A percentile compares a stretch with the other conserved stretches of the same genome.
phyloP scores from a whole-genome alignment of 1,140 invertebrate species.

The Lethrus apterus region DNA sequence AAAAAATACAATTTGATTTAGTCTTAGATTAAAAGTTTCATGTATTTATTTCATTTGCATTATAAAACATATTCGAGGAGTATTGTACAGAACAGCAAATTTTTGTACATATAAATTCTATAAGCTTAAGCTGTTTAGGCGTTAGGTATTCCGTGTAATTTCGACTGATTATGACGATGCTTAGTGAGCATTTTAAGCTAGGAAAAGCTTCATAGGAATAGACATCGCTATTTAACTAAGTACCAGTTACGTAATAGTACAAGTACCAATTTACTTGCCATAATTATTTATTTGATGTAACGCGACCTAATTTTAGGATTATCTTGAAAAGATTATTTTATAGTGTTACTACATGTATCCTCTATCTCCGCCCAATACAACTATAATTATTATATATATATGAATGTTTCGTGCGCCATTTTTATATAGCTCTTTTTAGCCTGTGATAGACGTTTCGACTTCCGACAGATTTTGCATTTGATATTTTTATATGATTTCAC shows the following conservation, averaged over 20 bases:
- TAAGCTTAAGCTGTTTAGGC: conserved; percentile 12
- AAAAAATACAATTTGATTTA: conserved; percentile 11
- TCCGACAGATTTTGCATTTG: too few relatives aligned
- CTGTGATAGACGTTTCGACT: conserved; percentile 34
- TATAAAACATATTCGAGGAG: conserved; percentile 7
- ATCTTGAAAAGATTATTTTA: too few relatives aligned
- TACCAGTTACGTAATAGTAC: conserved; percentile 21
- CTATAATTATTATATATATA: background rate
- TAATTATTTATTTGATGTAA: conserved; percentile 21
- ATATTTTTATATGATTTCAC: too few relatives aligned
- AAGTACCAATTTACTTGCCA: conserved; percentile 29
- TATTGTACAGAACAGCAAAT: conserved; percentile 12
- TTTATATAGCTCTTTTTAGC: conserved; percentile 30
- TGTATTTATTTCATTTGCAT: too few relatives aligned
- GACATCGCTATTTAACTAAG: conserved; percentile 4
- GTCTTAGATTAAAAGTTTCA: too few relatives aligned
- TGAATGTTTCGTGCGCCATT: conserved; percentile 13
- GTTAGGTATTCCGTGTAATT: background rate
- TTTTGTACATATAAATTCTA: conserved; percentile 13
- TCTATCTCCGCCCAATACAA: conserved; percentile 11
- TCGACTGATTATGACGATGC: conserved; percentile 13
- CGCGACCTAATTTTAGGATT: too few relatives aligned
- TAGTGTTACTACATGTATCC: conserved; percentile 2
- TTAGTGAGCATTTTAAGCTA: conserved; percentile 9
- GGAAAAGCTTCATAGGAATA: conserved; percentile 13